A percentile compares a stretch with the other conserved stretches of the same genome.
Evolutionary conservation across 2,888 invertebrate genomes (phyloP).

Genomic region (Aricia artaxerxes): DNA sequence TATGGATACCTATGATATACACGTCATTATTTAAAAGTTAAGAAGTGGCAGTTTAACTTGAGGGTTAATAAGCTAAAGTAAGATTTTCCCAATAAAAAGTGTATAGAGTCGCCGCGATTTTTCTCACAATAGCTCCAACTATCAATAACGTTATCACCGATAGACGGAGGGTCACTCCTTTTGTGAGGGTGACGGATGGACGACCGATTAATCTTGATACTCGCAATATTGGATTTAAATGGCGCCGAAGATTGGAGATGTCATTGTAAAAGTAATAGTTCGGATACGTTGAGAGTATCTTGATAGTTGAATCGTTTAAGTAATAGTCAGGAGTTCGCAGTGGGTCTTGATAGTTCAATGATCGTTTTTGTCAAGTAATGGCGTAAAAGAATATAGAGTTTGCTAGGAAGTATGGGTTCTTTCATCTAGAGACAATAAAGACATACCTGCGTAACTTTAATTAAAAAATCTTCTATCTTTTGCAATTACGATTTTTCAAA

Average conservation of each 20-base stretch:
- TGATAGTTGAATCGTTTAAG: not conserved
- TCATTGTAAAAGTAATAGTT: slow-evolving; percentile 14
- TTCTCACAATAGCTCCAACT: slow-evolving; percentile 40
- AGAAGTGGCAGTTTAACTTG: too few species aligned
- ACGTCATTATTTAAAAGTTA: too few species aligned
- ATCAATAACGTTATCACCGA: slow-evolving; percentile 59
- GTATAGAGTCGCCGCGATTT: slow-evolving; percentile 5
- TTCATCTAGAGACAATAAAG: too few species aligned
- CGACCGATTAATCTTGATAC: slow-evolving; percentile 39
- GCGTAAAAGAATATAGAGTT: too few species aligned
- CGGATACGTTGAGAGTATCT: not conserved
- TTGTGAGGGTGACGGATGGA: slow-evolving; percentile 61
- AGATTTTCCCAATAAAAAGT: not conserved
- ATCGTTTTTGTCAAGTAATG: too few species aligned
- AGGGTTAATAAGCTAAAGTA: not conserved
- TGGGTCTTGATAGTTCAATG: too few species aligned
- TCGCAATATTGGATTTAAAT: slow-evolving; percentile 27
- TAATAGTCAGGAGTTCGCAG: not conserved
- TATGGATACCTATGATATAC: too few species aligned
- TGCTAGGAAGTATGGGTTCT: too few species aligned
- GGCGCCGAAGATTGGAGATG: slow-evolving; percentile 5
- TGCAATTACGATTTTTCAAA: too few species aligned
- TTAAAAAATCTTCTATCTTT: too few species aligned
- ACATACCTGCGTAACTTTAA: too few species aligned
- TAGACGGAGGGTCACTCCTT: slow-evolving; percentile 51